Conservation (phyloP, 2,888 invertebrate species). For the Perithous albicinctus region DNA sequence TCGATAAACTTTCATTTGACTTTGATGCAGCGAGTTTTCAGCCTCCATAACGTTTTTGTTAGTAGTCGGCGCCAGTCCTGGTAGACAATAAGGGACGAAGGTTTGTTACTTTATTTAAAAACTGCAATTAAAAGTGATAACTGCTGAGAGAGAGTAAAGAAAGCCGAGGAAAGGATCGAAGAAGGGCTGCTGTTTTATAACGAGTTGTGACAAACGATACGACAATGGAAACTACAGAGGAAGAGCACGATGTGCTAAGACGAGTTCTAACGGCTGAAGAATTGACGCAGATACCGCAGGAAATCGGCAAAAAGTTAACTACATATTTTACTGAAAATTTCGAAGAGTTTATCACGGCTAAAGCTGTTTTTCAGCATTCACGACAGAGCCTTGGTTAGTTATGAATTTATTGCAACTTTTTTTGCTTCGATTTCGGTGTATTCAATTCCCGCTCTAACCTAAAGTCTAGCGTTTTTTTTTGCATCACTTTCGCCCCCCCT, state of each 20-base stretch:
- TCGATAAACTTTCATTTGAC: no score
- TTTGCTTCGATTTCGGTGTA: not conserved
- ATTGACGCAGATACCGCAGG: slow-evolving; percentile 86
- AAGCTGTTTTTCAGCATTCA: slow-evolving; percentile 90
- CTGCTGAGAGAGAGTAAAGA: slow-evolving; percentile 21
- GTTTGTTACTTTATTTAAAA: not conserved
- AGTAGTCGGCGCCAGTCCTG: slow-evolving; percentile 29
- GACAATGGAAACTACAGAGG: slow-evolving; percentile 82
- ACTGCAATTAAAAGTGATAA: slow-evolving; percentile 8
- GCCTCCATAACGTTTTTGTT: slow-evolving; percentile 24
- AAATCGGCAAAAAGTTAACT: slow-evolving; percentile 88
- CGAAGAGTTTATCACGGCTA: slow-evolving; percentile 90
- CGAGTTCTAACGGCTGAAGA: slow-evolving; percentile 86
- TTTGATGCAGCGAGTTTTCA: no score
- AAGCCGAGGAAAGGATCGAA: slow-evolving; percentile 9
- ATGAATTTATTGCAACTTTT: slow-evolving; percentile 12
- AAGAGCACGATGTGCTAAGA: slow-evolving; percentile 82
- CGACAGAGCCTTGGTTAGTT: slow-evolving; percentile 88
- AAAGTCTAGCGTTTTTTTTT: slow-evolving; percentile 21
- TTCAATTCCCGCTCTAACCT: slow-evolving; percentile 57
- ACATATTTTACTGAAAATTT: slow-evolving; percentile 87
- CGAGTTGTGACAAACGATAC: not conserved
- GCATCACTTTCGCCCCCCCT: not conserved
- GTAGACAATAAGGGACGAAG: not conserved
- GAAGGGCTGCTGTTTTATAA: not conserved